Evolutionary conservation across 2,113 vertebrate species (phyloP), one percentile per base, ranked within the genome.

Genomic region (Xiphophorus hellerii): DNA sequence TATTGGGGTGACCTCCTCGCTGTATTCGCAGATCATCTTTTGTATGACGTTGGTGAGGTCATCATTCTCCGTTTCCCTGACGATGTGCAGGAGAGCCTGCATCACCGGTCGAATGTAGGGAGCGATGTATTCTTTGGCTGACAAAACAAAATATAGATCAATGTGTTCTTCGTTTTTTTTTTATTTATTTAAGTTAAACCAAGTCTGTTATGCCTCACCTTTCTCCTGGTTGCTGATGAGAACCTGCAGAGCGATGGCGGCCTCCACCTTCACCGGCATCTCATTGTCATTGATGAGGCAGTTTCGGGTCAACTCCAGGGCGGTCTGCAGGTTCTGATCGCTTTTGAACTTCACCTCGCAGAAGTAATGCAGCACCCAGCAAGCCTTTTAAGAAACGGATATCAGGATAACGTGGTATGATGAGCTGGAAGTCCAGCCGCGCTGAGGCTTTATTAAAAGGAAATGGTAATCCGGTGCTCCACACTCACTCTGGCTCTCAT

Each of bases 21-120:
- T 99, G 92, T 99, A 99, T 93, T 99, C 97, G 87, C 98, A 99
- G 91, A 99, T 99, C 98, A 99, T 99, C 93, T 99, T 99, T 92
- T 99, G 98, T 88, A 99, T 99, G 88, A 99, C 98, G 83, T 98
- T 99, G 73, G 98, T 99, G 85, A 99, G 97, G 88, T 99, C 98
- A 77, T 99, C 98, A 35, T 99, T 99, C 94, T 99, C 98, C 1
- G 98, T 99, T 92, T 98, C 98, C 84, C 98, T 95, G 93, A 99
- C 98, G 42, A 99, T 99, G 90, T 99, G 97, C 88, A 99, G 96
- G 77, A 99, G 95, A 39, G 97, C 97, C 90, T 99, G 98, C 98
- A 99, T 99, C 89, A 99, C 98, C 65, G 97, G 96, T 90, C 98
- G 94, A 89, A 99, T 99, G 92, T 96, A 97, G 44, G 98, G 97